Conservation (phyloP, 2,888 invertebrate species). For the Coleophora deauratella region DNA sequence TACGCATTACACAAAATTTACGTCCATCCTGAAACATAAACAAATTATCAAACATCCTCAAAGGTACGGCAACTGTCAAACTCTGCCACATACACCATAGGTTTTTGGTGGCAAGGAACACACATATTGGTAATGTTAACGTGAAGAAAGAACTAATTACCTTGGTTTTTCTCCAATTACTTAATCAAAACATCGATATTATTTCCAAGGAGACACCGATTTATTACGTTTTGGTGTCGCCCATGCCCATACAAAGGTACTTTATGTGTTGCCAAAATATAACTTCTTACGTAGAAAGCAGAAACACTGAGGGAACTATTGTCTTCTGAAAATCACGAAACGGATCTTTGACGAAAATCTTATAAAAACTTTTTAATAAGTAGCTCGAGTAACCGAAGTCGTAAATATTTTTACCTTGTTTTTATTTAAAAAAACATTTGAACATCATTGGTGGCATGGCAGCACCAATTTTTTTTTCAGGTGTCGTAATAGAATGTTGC, state of each 20-base stretch:
- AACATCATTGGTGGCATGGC: no score
- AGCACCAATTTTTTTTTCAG: no score
- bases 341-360: no score
- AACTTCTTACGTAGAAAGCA: not conserved
- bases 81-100: slow-evolving; percentile 59
- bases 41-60: slow-evolving; percentile 48
- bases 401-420: no score
- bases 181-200: slow-evolving; percentile 54
- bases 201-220: slow-evolving; percentile 72
- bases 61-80: slow-evolving; percentile 62
- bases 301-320: no score
- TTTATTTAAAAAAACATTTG: no score
- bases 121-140: slow-evolving; percentile 7
- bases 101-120: slow-evolving; percentile 9
- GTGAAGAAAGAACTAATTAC: slow-evolving; percentile 22
- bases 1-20: slow-evolving; percentile 24
- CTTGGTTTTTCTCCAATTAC: slow-evolving; percentile 31
- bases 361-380: no score
- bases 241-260: slow-evolving; percentile 38
- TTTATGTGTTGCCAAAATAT: slow-evolving; percentile 30
- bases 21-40: slow-evolving; percentile 65
- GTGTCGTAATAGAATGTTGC: no score
- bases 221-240: slow-evolving; percentile 56
- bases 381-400: no score
- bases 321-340: no score